Base-by-base conservation (phyloP, 2,888 invertebrate genomes). In the Hyalella azteca region DNA sequence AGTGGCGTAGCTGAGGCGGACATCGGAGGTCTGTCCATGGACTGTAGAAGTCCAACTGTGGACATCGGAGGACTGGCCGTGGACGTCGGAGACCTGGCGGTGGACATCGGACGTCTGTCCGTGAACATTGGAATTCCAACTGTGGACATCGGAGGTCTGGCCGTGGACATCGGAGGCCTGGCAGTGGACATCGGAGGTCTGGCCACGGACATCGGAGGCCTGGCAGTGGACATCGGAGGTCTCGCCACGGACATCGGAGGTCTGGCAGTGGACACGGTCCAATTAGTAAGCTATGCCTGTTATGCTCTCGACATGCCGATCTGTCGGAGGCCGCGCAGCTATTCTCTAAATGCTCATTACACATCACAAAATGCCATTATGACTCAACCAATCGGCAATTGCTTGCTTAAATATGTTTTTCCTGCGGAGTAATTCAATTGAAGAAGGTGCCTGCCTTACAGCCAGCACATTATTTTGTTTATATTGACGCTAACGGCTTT, bases 331-430 rank as follows among this genome's bases (percentile, higher is more conserved):
- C 19, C 66, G 32, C 36, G 13, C 15, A 32, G 66, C 36, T 66
- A 66, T 66, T 32, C 66, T 19, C 66, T 66, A 66, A 66, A 66
- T 36, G 36, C 66, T 66, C 66, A 66, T 66, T 66, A 66, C 66
- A 32, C 32, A 32, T 36, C 36, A 36, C 36, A 36, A 32, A 66
- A 66, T 66, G 66, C 66, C 66, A 66, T 66, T 66, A 66, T 36
- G 66, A 66, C 66, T 29, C 66, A 66, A 36, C 36, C 66, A 66
- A 66, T 66, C 22, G 36, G 32, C 32, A 66, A 66, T 66, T 32
- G 32, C 29, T 39, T 36, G 66, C 36, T 13, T 66, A 66, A 66
- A 36, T 66, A 36, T 36, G 32, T 15, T 36, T 36, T 66, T 66
- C 66, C 66, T 66, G 36, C n/a, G 22, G 36, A 29, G 32, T 66